Evolutionary conservation across 2,797 vertebrate species (phyloP).

Genomic region (Neoniphon sammara): DNA sequence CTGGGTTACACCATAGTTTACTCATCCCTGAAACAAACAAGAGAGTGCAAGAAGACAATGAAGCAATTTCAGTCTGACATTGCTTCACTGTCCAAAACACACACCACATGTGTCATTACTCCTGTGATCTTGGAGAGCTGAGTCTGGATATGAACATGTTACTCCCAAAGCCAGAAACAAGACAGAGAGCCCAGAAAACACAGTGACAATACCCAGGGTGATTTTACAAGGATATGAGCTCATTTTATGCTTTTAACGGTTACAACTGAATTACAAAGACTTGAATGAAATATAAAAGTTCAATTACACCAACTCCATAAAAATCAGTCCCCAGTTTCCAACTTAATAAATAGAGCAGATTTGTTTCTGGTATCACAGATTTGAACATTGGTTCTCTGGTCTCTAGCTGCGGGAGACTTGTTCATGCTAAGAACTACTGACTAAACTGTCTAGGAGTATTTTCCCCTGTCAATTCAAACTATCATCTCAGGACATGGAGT

Average conservation of each 20-base stretch:
- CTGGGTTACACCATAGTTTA: conserved; percentile 4
- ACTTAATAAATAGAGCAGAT: too few species aligned
- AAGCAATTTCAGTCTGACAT: background rate
- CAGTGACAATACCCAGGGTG: background rate
- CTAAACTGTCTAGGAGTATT: background rate
- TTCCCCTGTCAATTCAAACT: background rate
- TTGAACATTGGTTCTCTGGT: too few species aligned
- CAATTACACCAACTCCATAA: background rate
- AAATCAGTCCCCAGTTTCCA: background rate
- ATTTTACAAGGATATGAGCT: background rate
- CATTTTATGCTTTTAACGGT: background rate
- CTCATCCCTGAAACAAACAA: conserved; percentile 12
- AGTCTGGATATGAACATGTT: background rate
- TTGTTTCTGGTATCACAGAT: too few species aligned
- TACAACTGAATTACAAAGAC: conserved; percentile 6
- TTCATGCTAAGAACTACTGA: background rate
- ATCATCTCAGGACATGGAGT: background rate
- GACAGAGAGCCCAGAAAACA: conserved; percentile 17
- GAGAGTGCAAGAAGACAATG: background rate
- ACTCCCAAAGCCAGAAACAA: background rate
- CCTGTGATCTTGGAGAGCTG: conserved; percentile 34
- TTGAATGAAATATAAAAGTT: background rate
- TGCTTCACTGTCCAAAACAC: background rate
- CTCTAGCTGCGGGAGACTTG: background rate
- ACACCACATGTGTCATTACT: conserved; percentile 3